Percentiles rank a stretch among this genome's conserved stretches.
phyloP scores from a whole-genome alignment of 2,113 vertebrate genomes.

The Theristicus caerulescens region DNA sequence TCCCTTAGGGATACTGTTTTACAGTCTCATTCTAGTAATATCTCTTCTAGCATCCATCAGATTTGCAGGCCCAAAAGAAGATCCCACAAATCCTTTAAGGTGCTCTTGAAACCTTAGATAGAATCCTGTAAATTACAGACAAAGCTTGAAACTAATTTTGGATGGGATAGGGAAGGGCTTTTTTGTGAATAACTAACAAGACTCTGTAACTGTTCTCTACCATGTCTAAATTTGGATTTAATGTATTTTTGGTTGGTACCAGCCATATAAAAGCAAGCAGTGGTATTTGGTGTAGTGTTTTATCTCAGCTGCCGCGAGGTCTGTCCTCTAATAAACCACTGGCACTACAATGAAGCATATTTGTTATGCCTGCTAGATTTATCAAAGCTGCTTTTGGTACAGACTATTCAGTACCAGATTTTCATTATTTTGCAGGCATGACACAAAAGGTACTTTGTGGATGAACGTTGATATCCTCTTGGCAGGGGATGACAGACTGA shows the following conservation, averaged over 20 bases:
- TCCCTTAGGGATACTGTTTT: slow-evolving; percentile 17
- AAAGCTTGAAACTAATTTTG: neutral
- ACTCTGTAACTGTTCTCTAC: neutral
- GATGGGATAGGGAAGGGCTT: neutral
- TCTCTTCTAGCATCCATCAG: neutral
- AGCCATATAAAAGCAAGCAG: neutral
- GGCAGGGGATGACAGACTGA: neutral
- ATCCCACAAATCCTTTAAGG: slow-evolving; percentile 10
- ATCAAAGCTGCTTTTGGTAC: neutral
- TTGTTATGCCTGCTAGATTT: slow-evolving; percentile 16
- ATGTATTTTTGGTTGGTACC: slow-evolving; percentile 14
- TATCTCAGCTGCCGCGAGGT: neutral
- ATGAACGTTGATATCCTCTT: neutral
- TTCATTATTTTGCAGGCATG: neutral
- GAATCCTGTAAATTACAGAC: neutral
- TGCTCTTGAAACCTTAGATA: neutral
- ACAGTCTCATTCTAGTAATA: slow-evolving; percentile 22
- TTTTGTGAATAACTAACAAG: neutral
- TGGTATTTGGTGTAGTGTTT: slow-evolving; percentile 13
- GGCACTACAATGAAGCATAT: neutral
- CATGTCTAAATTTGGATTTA: neutral
- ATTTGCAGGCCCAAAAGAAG: slow-evolving; percentile 13
- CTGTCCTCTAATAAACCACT: neutral
- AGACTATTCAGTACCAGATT: neutral
- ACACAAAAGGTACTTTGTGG: neutral